Base-by-base conservation (phyloP, 2,888 invertebrate species). In the Tanytarsus gracilentus region DNA sequence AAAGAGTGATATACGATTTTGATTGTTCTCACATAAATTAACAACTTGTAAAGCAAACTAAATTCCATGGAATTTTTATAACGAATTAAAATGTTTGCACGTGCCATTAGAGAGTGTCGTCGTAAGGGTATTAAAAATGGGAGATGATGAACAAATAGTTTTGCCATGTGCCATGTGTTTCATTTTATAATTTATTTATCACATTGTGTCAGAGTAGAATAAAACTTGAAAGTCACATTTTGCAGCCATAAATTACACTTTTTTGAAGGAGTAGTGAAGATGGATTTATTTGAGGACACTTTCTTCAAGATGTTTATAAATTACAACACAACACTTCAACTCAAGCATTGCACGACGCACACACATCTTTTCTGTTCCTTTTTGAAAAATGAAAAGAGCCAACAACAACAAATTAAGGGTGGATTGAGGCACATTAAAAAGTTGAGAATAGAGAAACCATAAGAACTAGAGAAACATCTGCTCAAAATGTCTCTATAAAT, bases 1-100 rank as follows among this genome's bases (percentile, higher is more conserved):
- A n/a, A 23, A 44, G 21, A 44, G 23, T 44, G 44, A 44, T 18
- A 8, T 44, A 33, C 33, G n/a, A 33, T 5, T n/a, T 33, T n/a
- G 9, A 11, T 23, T 16, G 50, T 50, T 50, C 27, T 29, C 33
- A 33, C 53, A 33, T 53, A 53, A 53, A 33, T 53, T 44, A 44
- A 23, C 18, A 18, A 40, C 5, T 11, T 49, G 21, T 51, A 23
- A 33, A 14, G 18, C n/a, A 9, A 29, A 29, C 29, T 21, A n/a
- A 11, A 52, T 14, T 21, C 18, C 49, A n/a, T 21, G n/a, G 18
- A 33, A 7, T 21, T 23, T 53, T 51, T 23, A 27, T 27, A 33
- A 33, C 53, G 33, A 33, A 53, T 53, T 53, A 53, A 33, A 53
- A 23, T 33, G 21, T 53, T 36, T 53, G 53, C 53, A 53, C 53